Percentiles rank a stretch among this genome's conserved stretches.
Evolutionary conservation across 1,140 invertebrate species (phyloP).

Genomic region (Rhyacophila brunnea): DNA sequence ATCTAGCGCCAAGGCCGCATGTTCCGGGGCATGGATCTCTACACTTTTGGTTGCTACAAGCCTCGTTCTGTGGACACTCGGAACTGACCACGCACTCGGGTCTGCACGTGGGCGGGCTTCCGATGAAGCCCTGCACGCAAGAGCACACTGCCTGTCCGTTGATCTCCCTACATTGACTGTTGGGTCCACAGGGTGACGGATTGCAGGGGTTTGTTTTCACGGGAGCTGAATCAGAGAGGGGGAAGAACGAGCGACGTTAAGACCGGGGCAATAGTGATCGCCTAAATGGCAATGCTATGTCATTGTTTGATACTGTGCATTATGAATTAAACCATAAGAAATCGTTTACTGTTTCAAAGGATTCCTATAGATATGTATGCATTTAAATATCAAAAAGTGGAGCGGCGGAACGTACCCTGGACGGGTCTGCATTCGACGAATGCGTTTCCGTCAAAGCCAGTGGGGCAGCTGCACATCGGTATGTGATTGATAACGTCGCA

Average conservation of each 20-base stretch:
- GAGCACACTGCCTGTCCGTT: conserved; percentile 59
- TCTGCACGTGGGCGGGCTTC: conserved; percentile 62
- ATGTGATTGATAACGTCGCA: conserved; percentile 68
- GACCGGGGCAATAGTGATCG: no score
- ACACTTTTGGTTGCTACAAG: conserved; percentile 64
- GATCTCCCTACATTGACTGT: conserved; percentile 61
- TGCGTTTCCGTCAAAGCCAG: conserved; percentile 74
- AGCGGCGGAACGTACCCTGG: conserved; percentile 42
- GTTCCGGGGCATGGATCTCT: conserved; percentile 61
- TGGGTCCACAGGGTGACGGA: conserved; percentile 62
- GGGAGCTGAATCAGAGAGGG: conserved; percentile 33
- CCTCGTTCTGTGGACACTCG: conserved; percentile 62
- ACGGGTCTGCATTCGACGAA: conserved; percentile 64
- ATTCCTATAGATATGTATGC: no score
- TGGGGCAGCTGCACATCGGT: conserved; percentile 67
- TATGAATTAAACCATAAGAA: no score
- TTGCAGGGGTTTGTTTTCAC: conserved; percentile 53
- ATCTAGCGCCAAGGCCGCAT: conserved; percentile 64
- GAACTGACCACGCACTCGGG: conserved; percentile 63
- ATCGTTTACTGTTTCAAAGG: no score
- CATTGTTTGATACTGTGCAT: no score
- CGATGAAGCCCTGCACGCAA: conserved; percentile 61
- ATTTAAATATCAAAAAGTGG: no score
- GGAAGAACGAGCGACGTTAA: neutral
- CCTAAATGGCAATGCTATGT: no score